Evolutionary conservation across 2,888 invertebrate genomes (phyloP), one percentile per base, ranked within the genome.

Genomic region (Gymnoscelis rufifasciata): DNA sequence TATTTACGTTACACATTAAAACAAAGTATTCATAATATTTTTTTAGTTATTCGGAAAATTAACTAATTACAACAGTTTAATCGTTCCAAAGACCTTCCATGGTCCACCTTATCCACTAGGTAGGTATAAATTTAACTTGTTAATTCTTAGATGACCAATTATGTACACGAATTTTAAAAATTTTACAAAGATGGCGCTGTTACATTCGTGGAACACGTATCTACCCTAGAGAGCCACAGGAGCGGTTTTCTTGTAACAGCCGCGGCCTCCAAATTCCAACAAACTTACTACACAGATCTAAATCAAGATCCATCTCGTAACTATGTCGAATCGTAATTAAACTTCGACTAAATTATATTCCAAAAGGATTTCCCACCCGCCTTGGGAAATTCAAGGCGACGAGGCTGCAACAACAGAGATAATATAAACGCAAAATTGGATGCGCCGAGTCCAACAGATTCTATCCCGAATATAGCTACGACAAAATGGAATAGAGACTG

Each of bases 401-500:
- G 55, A 60, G 64, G 63, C 75, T 74, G 76, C 71, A 71, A 72
- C 71, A 73, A 74, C 74, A 74, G 51, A 69, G 74, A 74, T 76
- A 74, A 74, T 74, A 65, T 63, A 57, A 58, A 69, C 64, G 66
- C 68, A 63, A 71, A 75, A 76, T 76, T 74, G 70, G 69, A 71
- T 74, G 72, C 69, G 68, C 60, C 55, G 58, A 57, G 60, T 57
- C 56, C 57, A 39, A 43, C 51, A 53, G 62, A 59, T 55, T 62
- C 60, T 64, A 60, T 63, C 62, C 58, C 54, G 61, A 65, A 53
- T 61, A 60, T 47, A 51, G 40, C 52, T 12, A 37, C 36, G 42
- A 54, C 47, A 50, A 40, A 52, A 42, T 30, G 29, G 31, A 29
- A 14, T 48, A 29, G 47, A 50, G 43, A 31, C 31, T 23, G 31